Conservation (phyloP, 1,140 invertebrate species). For the Brachionus plicatilis region DNA sequence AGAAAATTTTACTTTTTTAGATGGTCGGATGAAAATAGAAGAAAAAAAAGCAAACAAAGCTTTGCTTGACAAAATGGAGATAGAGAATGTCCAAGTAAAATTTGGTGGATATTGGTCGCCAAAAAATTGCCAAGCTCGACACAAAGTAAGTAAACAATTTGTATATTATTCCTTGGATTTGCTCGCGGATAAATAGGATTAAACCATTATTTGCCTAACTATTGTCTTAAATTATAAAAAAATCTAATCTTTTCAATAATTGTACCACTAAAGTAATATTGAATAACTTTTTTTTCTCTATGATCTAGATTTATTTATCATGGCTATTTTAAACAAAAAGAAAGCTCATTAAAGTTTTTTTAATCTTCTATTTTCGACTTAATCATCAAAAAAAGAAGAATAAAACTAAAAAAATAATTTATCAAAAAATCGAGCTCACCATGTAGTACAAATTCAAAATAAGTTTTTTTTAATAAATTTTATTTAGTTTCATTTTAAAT, state of each 20-base stretch:
- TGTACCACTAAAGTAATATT: background rate
- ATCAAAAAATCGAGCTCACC: background rate
- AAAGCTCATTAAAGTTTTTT: background rate
- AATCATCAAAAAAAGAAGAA: background rate
- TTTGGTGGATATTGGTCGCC: slow-evolving; percentile 45
- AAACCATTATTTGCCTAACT: background rate
- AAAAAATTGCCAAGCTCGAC: slow-evolving; percentile 44
- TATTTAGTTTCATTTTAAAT: background rate
- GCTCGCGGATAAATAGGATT: slow-evolving; percentile 32
- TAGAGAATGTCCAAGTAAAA: background rate
- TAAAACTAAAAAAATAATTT: background rate
- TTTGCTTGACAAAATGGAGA: background rate
- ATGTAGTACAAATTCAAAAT: background rate
- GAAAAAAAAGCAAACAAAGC: slow-evolving; percentile 17
- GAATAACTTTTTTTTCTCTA: background rate
- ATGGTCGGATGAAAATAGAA: background rate
- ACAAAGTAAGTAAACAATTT: slow-evolving; percentile 49
- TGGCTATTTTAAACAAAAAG: background rate
- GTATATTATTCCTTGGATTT: slow-evolving; percentile 39
- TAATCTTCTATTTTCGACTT: slow-evolving; percentile 6
- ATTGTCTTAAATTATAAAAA: background rate
- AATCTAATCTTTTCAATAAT: background rate
- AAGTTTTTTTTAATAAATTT: background rate
- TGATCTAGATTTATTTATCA: background rate
- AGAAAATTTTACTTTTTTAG: background rate